Base-by-base conservation (phyloP, 2,888 invertebrate species). In the Melinaea marsaeus region DNA sequence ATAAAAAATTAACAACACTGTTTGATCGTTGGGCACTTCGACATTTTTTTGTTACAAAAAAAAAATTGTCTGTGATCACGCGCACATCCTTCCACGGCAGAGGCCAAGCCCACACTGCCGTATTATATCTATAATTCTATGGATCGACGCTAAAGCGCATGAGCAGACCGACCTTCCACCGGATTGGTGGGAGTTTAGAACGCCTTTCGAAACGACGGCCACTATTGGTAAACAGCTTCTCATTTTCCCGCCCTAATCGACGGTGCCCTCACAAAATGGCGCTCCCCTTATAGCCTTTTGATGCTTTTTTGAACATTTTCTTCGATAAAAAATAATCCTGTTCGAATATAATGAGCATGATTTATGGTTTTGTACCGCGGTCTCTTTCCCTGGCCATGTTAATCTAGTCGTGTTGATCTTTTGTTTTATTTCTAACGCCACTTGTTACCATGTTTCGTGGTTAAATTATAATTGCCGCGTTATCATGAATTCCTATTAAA, bases 301-400 rank as follows among this genome's bases (percentile, higher is more conserved):
- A 88, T 88, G 84, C 83, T 87, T 89, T 90, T 90, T 90, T 86
- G 84, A 88, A 82, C 88, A 86, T 88, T 88, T 90, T 86, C 86
- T 82, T 84, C 78, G 80, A 85, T 88, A 88, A 90, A 88, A 90
- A 89, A 90, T 90, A 90, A 90, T 89, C 90, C 88, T 84, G 90
- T 90, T 88, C 81, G 83, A 84, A 86, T 85, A 90, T 90, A 90
- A 90, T 90, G 90, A 89, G 88, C 85, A 89, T 90, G 90, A 90
- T 90, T 90, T 90, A 90, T 88, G 89, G 81, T 86, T 86, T 85
- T 85, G 88, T 86, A 86, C 86, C 83, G 82, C 80, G 81, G 75
- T 79, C 81, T 78, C 74, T 76, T 79, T 80, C 84, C 80, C 82
- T 78, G 76, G 75, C 75, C 80, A 77, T 80, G 76, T 75, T 87